Base-by-base conservation (phyloP, 2,888 invertebrate genomes). In the Drosophila picticornis region DNA sequence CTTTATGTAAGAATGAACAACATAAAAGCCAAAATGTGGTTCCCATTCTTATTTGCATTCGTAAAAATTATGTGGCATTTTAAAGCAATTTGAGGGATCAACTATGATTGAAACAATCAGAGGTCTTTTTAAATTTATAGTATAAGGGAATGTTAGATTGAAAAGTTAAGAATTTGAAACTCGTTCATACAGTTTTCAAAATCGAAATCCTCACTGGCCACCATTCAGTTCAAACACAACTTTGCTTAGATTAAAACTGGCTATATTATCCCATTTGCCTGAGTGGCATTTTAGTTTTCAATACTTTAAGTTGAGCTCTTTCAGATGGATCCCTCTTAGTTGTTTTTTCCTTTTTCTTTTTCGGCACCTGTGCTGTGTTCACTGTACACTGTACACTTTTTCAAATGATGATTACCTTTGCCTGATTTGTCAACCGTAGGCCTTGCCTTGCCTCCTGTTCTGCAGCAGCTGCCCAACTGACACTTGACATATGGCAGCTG, bases 401-500 rank as follows among this genome's bases (percentile, higher is more conserved):
- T 70, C 19, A 34, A 51, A 48, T 25, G 29, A 7, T 31, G 34
- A 25, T 43, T 57, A 25, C 58, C 51, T 67, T 67, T 62, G 75
- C 19, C 46, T 64, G 75, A 79, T 61, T 75, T 80, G 63, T 65
- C 55, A 58, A 32, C 27, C 31, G 10, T 55, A 51, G 53, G 53
- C 52, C 68, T 48, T 40, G 43, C 43, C 13, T 13, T 6, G 22
- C 25, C 55, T 36, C 52, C 43, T 48, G 51, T 43, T 29, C 22
- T 27, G 27, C n/a, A 56, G 27, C 56, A 56, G 56, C 56, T 56
- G 38, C 9, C 34, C 38, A 13, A n/a, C 43, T 68, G 63, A 43
- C 78, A 72, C 63, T 71, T 77, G 77, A 80, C 77, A 77, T 58
- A 57, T 72, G 58, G 43, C 50, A 36, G 48, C 19, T 48, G 60